Evolutionary conservation across 2,888 invertebrate species (phyloP), one percentile per base, ranked within the genome.

Genomic region (Hanleya hanleyi): DNA sequence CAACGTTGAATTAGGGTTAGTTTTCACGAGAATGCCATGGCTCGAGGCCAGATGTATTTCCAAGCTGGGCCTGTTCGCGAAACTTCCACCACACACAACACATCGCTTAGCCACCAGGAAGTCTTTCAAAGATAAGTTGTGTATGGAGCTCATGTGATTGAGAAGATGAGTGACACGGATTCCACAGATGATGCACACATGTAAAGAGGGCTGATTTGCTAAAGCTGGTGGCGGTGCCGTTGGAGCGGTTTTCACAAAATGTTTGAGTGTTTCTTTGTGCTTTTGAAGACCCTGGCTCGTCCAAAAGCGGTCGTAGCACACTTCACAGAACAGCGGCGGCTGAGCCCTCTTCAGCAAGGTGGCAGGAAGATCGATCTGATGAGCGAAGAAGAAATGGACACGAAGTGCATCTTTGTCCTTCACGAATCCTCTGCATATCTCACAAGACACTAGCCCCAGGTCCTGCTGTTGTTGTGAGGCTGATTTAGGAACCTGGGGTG

Each of bases 301-400:
- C 92, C 98, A 99, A 92, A 98, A 99, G 87, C 97, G 93, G 91
- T 96, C 96, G 92, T 97, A 96, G 92, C 98, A 98, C 91, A 97
- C 97, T 91, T 97, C 97, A 91, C 98, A 98, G 92, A 96, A 97
- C 80, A 98, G 93, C 64, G 97, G 97, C 72, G 98, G 97, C 95
- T 76, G 71, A 22, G 81, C 78, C 9, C 83, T 77, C 33, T 81
- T 83, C 69, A 88, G 86, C 38, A 87, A 80, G 32, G 81, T 80
- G 74, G 83, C 83, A n/a, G 87, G 86, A 77, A 88, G 82, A 68
- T 88, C 87, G 49, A 88, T 86, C 93, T 97, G 97, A 91, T 98
- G 98, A 90, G 97, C 97, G 96, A 97, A 97, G 89, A 97, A 97
- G 96, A 98, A 97, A 89, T 98, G 98, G 90, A 97, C 97, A 78